Conservation (phyloP, 53 echinoderm and acorn worm genomes). For the Stichopus horrens region DNA sequence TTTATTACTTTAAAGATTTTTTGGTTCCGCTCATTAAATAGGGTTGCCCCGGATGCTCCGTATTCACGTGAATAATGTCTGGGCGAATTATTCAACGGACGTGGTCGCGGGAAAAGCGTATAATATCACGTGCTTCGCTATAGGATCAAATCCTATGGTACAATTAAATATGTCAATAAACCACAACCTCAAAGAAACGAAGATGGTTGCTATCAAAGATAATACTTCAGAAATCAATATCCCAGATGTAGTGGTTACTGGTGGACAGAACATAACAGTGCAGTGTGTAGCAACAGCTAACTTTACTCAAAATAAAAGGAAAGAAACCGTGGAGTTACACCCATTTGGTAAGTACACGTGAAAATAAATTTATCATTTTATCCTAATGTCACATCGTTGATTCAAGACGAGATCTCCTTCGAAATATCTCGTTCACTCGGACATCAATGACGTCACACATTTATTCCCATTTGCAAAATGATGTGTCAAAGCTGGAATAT, state of each 20-base stretch:
- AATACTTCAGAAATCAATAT: too few species aligned
- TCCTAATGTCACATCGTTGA: too few species aligned
- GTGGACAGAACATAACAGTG: background rate
- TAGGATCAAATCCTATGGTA: background rate
- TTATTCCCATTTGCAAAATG: too few species aligned
- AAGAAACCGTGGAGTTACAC: background rate
- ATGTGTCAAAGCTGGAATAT: too few species aligned
- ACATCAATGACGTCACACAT: too few species aligned
- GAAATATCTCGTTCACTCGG: too few species aligned
- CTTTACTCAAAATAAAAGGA: background rate
- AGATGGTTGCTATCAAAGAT: too few species aligned
- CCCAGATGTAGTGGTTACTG: too few species aligned
- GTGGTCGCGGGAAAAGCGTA: background rate
- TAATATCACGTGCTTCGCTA: background rate
- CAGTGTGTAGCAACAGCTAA: background rate
- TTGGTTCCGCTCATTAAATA: too few species aligned
- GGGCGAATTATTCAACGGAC: background rate
- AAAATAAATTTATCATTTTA: background rate
- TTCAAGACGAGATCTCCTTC: too few species aligned
- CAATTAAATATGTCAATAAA: background rate
- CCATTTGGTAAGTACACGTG: background rate
- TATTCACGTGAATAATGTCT: background rate
- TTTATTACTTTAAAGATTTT: too few species aligned
- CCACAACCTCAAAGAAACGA: background rate
- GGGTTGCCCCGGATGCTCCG: background rate